These are phyloP conservation scores for Limnodromus scolopaceus DNA, from an alignment of 2,797 vertebrate genomes.

Conservation along the genomic window DNA sequence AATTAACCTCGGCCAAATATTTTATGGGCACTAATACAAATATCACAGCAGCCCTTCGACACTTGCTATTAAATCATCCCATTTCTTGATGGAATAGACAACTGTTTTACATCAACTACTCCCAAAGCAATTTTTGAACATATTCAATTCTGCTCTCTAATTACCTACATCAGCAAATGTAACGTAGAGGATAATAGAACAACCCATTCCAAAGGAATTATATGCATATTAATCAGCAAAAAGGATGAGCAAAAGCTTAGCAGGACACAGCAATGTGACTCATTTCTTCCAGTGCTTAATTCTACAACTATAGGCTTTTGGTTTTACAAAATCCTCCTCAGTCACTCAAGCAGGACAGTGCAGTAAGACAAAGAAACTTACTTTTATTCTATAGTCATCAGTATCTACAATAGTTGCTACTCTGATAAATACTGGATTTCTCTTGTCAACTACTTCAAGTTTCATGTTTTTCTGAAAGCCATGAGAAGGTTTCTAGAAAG, in stretches of 20 bases:
- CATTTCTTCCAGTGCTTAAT: not conserved
- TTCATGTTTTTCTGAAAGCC: constrained; percentile 87
- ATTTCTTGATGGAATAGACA: not conserved
- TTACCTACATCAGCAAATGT: not conserved
- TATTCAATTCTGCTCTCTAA: not conserved
- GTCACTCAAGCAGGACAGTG: not conserved
- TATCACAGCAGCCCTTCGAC: not conserved
- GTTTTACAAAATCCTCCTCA: not conserved
- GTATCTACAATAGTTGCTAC: constrained; percentile 84
- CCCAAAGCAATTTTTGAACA: not conserved
- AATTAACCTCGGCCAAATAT: not conserved
- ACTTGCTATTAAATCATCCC: not conserved
- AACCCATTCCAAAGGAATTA: not conserved
- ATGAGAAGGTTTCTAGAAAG: constrained; percentile 83
- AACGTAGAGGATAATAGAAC: not conserved
- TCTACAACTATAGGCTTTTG: not conserved
- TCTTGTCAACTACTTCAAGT: constrained; percentile 86
- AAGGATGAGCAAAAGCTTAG: not conserved
- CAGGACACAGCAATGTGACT: not conserved
- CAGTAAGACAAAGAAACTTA: constrained; percentile 57
- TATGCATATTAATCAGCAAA: not conserved
- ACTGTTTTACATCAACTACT: not conserved
- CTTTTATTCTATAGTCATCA: constrained; percentile 85
- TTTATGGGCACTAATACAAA: not conserved
- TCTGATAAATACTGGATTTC: constrained; percentile 84